These are phyloP conservation scores for Boloria euphrosyne DNA, from an alignment of 2,888 invertebrate species.

Conservation along the genomic window DNA sequence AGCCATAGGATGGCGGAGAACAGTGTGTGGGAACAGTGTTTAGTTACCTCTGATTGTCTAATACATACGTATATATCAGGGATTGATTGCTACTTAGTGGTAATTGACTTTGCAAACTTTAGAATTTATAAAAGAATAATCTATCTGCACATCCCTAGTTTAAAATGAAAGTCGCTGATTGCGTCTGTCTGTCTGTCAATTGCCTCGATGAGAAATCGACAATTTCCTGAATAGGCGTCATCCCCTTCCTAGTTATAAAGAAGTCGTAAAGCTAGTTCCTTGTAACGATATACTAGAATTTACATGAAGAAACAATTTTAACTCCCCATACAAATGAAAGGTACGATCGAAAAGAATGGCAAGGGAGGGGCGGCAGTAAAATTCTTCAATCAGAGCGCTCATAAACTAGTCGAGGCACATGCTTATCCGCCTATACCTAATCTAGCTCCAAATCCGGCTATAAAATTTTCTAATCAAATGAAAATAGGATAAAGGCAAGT, in stretches of 20 bases:
- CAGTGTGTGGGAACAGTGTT: no score
- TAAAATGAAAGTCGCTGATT: no score
- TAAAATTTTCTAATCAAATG: conserved; percentile 17
- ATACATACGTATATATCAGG: no score
- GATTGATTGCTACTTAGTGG: no score
- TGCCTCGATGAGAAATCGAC: no score
- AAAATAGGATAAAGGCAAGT: conserved; percentile 3
- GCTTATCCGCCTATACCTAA: conserved; percentile 8
- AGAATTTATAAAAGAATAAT: no score
- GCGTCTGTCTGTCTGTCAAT: no score
- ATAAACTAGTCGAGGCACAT: conserved; percentile 15
- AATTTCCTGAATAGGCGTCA: background rate
- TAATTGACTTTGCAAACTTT: no score
- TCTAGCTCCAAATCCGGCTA: conserved; percentile 2
- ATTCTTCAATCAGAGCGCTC: conserved; percentile 28
- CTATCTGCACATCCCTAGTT: no score
- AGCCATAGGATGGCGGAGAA: no score
- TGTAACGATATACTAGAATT: conserved; percentile 1
- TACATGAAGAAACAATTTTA: conserved; percentile 11
- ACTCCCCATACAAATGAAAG: conserved; percentile 11
- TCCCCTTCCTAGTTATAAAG: background rate
- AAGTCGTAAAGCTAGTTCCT: background rate
- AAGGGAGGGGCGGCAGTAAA: conserved; percentile 21
- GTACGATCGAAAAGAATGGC: conserved; percentile 16
- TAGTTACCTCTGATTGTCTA: no score